Evolutionary conservation across 2,888 invertebrate genomes (phyloP), one percentile per base, ranked within the genome.

Genomic region (Drosophila fulvimacula): DNA sequence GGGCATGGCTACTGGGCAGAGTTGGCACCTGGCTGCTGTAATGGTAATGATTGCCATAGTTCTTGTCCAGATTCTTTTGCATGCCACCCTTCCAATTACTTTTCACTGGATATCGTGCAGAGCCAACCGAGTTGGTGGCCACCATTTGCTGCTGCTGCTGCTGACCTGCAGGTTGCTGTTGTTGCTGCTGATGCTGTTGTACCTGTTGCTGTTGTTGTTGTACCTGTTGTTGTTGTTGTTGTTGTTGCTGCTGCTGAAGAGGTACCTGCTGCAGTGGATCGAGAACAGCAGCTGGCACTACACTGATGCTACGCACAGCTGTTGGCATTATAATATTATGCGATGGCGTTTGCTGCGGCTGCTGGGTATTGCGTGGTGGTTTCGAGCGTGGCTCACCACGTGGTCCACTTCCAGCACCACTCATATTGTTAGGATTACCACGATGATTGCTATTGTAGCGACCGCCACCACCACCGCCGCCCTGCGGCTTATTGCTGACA

Each of bases 401-500:
- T 69, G 81, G 79, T 55, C 84, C 84, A 3, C 71, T 57, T 17
- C 68, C 81, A 27, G 76, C 76, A 27, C 84, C 88, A 42, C 81
- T 82, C 39, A 88, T 73, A 39, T 79, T 91, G 63, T 88, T 91
- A 52, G 83, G 89, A 82, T 88, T 91, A 41, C 75, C 83, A 73
- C 90, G 91, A 63, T 91, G 90, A 79, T 86, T 91, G 75, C 64
- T 88, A 61, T 90, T 91, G 62, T 91, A 91, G 62, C 92, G 90
- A 9, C 82, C 82, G 48, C 75, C 75, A 55, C 76, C 75, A 30
- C 46, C 46, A 1, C 46, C 46, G 56, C 76, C 75, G 55, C 87
- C 84, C 67, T 89, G 89, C 64, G 82, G 89, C 73, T 90, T 90
- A 27, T 83, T 73, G 55, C 80, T 76, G 19, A 83, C 82, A 72